Percentiles rank a stretch among this genome's conserved stretches.
phyloP scores from a whole-genome alignment of 2,113 vertebrate genomes.

The Oreochromis tanganicae region DNA sequence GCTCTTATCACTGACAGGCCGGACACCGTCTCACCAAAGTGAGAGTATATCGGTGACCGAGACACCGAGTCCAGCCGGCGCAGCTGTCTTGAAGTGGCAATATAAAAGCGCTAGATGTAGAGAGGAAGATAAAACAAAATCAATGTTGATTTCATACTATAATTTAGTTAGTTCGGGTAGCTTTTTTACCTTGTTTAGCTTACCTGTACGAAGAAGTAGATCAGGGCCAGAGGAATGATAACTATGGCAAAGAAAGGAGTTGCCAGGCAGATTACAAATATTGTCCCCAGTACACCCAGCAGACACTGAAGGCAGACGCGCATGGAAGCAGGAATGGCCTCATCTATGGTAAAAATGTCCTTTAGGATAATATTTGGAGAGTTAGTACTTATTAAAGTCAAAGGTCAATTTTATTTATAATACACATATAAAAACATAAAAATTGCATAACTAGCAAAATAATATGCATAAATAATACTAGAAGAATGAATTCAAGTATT shows the following conservation, averaged over 20 bases:
- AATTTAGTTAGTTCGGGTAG: too few relatives aligned
- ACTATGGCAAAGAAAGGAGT: conserved; percentile 79
- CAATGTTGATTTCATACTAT: too few relatives aligned
- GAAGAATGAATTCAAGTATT: neutral
- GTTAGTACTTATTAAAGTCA: neutral
- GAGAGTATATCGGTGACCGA: conserved; percentile 92
- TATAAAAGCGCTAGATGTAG: conserved; percentile 79
- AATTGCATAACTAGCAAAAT: neutral
- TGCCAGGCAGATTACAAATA: conserved; percentile 84
- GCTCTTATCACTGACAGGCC: conserved; percentile 89
- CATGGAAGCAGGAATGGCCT: conserved; percentile 82
- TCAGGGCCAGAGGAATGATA: conserved; percentile 78
- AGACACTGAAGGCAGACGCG: conserved; percentile 82
- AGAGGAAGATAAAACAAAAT: neutral
- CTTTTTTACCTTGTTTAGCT: neutral
- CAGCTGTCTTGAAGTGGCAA: conserved; percentile 87
- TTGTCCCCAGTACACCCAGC: conserved; percentile 79
- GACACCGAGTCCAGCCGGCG: conserved; percentile 90
- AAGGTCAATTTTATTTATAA: accelerated
- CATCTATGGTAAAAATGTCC: conserved; percentile 92
- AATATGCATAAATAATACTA: neutral
- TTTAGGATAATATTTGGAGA: conserved; percentile 28
- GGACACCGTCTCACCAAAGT: conserved; percentile 89
- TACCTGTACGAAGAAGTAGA: conserved; percentile 90
- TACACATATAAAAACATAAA: accelerated